A percentile compares a stretch with the other conserved stretches of the same genome.
phyloP scores from a whole-genome alignment of 2,888 invertebrate species.

The Xestia c-nigrum region DNA sequence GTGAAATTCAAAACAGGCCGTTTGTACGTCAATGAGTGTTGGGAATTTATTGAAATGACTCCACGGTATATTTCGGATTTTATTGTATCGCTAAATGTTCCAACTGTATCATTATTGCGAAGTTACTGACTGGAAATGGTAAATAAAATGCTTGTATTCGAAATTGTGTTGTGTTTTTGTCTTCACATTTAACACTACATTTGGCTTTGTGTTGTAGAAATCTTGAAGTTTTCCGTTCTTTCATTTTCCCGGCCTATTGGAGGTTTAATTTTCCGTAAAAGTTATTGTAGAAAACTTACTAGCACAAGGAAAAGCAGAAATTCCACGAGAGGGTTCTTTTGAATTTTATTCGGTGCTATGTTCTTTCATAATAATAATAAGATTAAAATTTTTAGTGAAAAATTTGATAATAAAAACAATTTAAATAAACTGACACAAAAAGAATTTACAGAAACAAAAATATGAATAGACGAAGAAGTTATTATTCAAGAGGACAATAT shows the following conservation, averaged over 20 bases:
- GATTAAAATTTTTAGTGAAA: not conserved
- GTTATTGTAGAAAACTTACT: not conserved
- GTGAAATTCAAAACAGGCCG: slow-evolving; percentile 89
- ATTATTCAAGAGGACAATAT: slow-evolving; percentile 24
- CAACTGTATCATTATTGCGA: slow-evolving; percentile 65
- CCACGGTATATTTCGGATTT: slow-evolving; percentile 76
- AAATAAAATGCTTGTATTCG: slow-evolving; percentile 60
- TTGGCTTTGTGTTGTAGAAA: slow-evolving; percentile 20
- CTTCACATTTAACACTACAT: slow-evolving; percentile 54
- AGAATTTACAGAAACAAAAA: not conserved
- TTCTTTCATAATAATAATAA: not conserved
- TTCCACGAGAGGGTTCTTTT: not conserved
- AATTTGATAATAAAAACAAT: not conserved
- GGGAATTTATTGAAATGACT: slow-evolving; percentile 85
- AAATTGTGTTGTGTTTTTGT: slow-evolving; percentile 31
- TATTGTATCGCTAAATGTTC: slow-evolving; percentile 71
- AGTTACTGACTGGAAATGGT: slow-evolving; percentile 57
- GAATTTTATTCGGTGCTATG: not conserved
- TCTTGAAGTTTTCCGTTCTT: slow-evolving; percentile 41
- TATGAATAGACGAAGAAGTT: not conserved
- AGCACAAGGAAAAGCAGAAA: not conserved
- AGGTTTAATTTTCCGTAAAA: slow-evolving; percentile 20
- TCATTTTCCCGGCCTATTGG: slow-evolving; percentile 1
- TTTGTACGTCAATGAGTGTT: slow-evolving; percentile 83
- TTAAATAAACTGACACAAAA: not conserved